These are phyloP conservation scores for Drosophila funebris DNA, from an alignment of 1,140 invertebrate genomes.

Conservation along the genomic window DNA sequence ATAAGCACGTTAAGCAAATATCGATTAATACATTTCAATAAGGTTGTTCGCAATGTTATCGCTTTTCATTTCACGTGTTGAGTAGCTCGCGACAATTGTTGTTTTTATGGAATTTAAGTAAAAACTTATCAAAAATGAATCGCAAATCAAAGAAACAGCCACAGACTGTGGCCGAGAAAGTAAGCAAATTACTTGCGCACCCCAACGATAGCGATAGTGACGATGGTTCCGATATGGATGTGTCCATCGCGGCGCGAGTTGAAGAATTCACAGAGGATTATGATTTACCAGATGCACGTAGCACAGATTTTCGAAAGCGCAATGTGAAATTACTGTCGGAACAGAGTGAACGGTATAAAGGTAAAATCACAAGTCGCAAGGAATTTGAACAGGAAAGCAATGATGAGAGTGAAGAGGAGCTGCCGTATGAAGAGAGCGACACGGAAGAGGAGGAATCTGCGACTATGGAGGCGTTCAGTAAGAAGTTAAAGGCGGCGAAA, in stretches of 20 bases:
- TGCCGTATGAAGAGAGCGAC: conserved; percentile 72
- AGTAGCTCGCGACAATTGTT: background rate
- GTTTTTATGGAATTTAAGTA: conserved; percentile 23
- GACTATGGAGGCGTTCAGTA: conserved; percentile 37
- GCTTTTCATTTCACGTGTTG: conserved; percentile 35
- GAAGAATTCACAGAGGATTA: conserved; percentile 85
- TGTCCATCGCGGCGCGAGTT: conserved; percentile 57
- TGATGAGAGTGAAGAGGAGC: conserved; percentile 41
- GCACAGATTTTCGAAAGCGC: conserved; percentile 87
- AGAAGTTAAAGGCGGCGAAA: conserved; percentile 26
- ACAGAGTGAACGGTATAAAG: conserved; percentile 89
- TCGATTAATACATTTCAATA: background rate
- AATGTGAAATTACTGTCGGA: conserved; percentile 88
- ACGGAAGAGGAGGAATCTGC: conserved; percentile 61
- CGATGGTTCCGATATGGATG: conserved; percentile 60
- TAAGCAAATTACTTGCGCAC: conserved; percentile 58
- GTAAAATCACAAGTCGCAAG: conserved; percentile 87
- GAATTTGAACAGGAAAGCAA: conserved; percentile 72
- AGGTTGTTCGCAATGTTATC: background rate
- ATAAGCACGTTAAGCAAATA: too few species aligned
- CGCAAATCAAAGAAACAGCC: conserved; percentile 64
- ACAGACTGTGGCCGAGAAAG: conserved; percentile 70
- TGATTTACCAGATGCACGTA: conserved; percentile 85
- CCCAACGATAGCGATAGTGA: conserved; percentile 67
- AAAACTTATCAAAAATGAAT: conserved; percentile 50